Base-by-base conservation (phyloP, 2,888 invertebrate species). In the Boloria euphrosyne region DNA sequence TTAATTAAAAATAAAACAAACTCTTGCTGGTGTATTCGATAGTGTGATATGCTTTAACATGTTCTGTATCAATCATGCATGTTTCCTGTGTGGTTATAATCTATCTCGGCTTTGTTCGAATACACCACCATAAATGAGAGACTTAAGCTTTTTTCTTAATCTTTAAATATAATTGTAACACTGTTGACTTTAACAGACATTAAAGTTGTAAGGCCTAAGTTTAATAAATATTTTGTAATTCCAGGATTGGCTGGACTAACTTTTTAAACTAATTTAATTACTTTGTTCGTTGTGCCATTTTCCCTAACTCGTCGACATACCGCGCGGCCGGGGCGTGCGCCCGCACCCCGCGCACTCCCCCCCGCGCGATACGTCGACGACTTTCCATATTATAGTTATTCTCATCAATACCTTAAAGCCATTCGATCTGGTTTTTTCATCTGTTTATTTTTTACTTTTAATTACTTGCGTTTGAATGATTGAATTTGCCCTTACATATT, bases 281-380 rank as follows among this genome's bases (percentile, higher is more conserved):
- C 80, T 84, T 88, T 86, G 89, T 83, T 91, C 90, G 89, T 91
- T 92, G 91, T 92, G 91, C 89, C 90, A 91, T 92, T 90, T 89
- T 90, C 86, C 71, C 59, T 62, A 65, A 71, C 75, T 85, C 78
- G 77, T 85, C 79, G 70, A 74, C 59, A 80, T 76, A 72, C 68
- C 65, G 66, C 62, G 77, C 76, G 85, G 78, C 63, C 47, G 77
- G 73, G 75, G n/a, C 57, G 54, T 76, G 79, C 84, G 90, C 89
- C 83, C 80, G 89, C 90, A 90, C 90, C 90, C 90, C 76, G 89
- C 90, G 82, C 77, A 72, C 46, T 27, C 51, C 74, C 73, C 76
- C 83, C 81, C 86, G 79, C 80, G 47, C 76, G 76, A 71, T 76
- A 75, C 73, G 3, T 75, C 73, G 80, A 83, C 73, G 85, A 87